Evolutionary conservation across 2,113 vertebrate genomes (phyloP), one percentile per base, ranked within the genome.

Genomic region (Gopherus flavomarginatus): DNA sequence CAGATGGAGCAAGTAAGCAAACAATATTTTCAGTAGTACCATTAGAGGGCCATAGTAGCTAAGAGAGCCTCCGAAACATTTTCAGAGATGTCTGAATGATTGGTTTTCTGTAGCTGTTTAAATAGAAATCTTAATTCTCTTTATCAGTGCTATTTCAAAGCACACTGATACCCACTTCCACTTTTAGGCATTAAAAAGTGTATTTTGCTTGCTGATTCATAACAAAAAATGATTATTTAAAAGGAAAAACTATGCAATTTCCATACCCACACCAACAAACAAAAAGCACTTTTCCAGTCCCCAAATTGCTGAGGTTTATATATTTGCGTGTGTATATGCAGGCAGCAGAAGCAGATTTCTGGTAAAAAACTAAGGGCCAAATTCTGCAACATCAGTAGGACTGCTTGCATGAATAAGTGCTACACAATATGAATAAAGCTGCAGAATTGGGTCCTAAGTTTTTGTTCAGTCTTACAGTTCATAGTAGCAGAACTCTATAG

Each of bases 231-330:
- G 7, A n/a, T 21, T 90, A 49, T 44, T 1, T 17, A 22, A 69
- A 69, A 38, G 0, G 14, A 17, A 1, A 1, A 6, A 78, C 52
- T 31, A 80, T 35, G 17, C 29, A n/a, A 52, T 1, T 0, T 1
- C 6, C 13, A n/a, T 4, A 69, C 62, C 35, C 31, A n/a, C 17
- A 5, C 35, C 65, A 69, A 69, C 65, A n/a, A 65, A 65, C n/a
- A 69, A 69, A 26, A 47, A 85, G 31, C 12, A 5, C 31, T 62
- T 22, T 44, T 22, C 2, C 81, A 87, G 42, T 19, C 3, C 80
- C n/a, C 50, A 54, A 87, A 86, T 22, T 14, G 2, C 29, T 5
- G 56, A 26, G 2, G 1, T 16, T 59, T 27, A 4, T 83, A 77
- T 54, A 87, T 52, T 26, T 2, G 1, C 47, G 19, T 4, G 8